Evolutionary conservation across 2,113 vertebrate species (phyloP), one percentile per base, ranked within the genome.

Genomic region (Rhinolophus sinicus): DNA sequence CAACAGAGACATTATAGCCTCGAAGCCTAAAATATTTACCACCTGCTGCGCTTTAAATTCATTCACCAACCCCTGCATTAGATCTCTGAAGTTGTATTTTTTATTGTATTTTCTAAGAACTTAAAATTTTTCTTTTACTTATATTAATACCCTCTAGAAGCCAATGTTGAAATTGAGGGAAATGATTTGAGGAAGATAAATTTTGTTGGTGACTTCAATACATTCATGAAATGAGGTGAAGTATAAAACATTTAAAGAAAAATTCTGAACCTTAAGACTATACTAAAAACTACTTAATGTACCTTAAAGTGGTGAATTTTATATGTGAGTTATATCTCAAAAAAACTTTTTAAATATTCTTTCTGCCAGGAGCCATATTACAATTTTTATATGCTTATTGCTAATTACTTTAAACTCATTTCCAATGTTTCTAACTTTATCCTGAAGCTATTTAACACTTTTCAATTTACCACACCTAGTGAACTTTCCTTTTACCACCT

Each of bases 71-170:
- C 40, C 30, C 52, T 94, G 40, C 65, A 84, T 44, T 70, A 65
- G 38, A 60, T 95, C 87, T 81, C 52, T 67, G 5, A 78, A 69
- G n/a, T 80, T 96, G 16, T 56, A 78, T 35, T 76, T 80, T 93
- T 92, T 96, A 78, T 40, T 77, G 47, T 44, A 93, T 77, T 91
- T 94, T 72, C 18, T 60, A 95, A 35, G n/a, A 82, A 52, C 28
- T 62, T 73, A 15, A 44, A 50, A 50, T 72, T 90, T n/a, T 88
- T 82, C 82, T 88, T 60, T 64, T 82, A 83, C 38, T 92, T 89
- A 75, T 3, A 77, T 47, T 69, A 22, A 78, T 80, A 64, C 13
- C 15, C 40, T 92, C 52, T 28, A 87, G 64, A 93, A 70, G 21
- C 26, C 86, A 93, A 33, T 33, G 64, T 26, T 50, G 13, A 96